These are phyloP conservation scores for Oreocharis arfaki DNA, from an alignment of 2,113 vertebrate genomes.

Conservation along the genomic window DNA sequence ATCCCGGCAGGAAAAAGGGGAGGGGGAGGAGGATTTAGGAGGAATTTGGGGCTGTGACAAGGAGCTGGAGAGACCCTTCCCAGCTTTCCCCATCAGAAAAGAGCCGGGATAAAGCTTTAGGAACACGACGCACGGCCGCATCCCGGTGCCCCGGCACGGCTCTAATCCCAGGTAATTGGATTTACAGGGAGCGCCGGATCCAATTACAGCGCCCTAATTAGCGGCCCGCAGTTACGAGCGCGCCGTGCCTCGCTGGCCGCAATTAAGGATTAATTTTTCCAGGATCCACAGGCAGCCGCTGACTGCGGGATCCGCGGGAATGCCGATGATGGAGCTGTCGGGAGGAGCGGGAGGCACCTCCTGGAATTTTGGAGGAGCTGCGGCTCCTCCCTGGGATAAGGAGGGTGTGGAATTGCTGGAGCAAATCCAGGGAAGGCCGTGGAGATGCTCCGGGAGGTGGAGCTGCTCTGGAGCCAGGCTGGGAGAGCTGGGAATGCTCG, in stretches of 20 bases:
- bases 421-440: background rate
- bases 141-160: too few relatives aligned
- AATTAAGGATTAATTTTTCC: conserved; percentile 58
- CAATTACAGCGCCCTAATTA: conserved; percentile 71
- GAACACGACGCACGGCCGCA: too few relatives aligned
- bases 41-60: background rate
- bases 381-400: background rate
- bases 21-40: too few relatives aligned
- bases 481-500: background rate
- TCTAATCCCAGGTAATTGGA: conserved; percentile 67
- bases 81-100: background rate
- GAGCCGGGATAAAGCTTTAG: rapidly evolving
- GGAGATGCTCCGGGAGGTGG: background rate
- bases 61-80: background rate
- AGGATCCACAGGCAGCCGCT: background rate
- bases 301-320: conserved; percentile 20
- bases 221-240: conserved; percentile 52
- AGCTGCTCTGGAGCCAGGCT: background rate
- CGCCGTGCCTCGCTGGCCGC: conserved; percentile 45
- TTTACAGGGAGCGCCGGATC: conserved; percentile 49
- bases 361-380: rapidly evolving
- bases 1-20: background rate
- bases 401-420: background rate
- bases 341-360: background rate
- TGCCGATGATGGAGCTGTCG: conserved; percentile 17